These are phyloP conservation scores for Nerophis ophidion DNA, from an alignment of 2,113 vertebrate species.

Conservation along the genomic window DNA sequence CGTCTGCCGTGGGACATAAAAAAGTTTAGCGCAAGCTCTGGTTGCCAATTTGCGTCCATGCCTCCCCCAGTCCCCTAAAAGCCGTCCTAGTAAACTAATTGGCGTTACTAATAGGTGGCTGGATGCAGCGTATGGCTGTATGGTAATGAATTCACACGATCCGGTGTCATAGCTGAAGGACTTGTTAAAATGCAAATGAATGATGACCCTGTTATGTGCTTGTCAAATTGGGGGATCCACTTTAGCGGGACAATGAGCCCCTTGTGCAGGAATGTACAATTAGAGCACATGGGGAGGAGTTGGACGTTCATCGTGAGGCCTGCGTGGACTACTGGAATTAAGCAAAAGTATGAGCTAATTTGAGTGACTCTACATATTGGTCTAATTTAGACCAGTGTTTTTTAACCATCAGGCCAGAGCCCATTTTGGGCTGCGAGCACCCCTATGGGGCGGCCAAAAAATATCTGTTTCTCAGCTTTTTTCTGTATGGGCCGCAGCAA, in stretches of 20 bases:
- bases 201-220: slow-evolving; percentile 69
- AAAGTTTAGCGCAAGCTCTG: slow-evolving; percentile 36
- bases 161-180: slow-evolving; percentile 69
- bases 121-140: slow-evolving; percentile 63
- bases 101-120: slow-evolving; percentile 74
- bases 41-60: slow-evolving; percentile 18
- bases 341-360: too few relatives aligned
- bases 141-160: slow-evolving; percentile 66
- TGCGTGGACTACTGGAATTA: too few relatives aligned
- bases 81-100: slow-evolving; percentile 76
- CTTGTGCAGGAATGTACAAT: slow-evolving; percentile 40
- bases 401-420: too few relatives aligned
- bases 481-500: too few relatives aligned
- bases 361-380: too few relatives aligned
- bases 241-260: slow-evolving; percentile 60
- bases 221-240: slow-evolving; percentile 59
- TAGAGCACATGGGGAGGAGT: not conserved
- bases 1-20: slow-evolving; percentile 43
- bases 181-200: slow-evolving; percentile 74
- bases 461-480: too few relatives aligned
- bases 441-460: too few relatives aligned
- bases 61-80: slow-evolving; percentile 54
- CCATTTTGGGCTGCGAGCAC: too few relatives aligned
- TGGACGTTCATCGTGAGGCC: too few relatives aligned
- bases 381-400: too few relatives aligned